Conservation (phyloP, 1,140 invertebrate genomes). For the Zaprionus camerounensis region DNA sequence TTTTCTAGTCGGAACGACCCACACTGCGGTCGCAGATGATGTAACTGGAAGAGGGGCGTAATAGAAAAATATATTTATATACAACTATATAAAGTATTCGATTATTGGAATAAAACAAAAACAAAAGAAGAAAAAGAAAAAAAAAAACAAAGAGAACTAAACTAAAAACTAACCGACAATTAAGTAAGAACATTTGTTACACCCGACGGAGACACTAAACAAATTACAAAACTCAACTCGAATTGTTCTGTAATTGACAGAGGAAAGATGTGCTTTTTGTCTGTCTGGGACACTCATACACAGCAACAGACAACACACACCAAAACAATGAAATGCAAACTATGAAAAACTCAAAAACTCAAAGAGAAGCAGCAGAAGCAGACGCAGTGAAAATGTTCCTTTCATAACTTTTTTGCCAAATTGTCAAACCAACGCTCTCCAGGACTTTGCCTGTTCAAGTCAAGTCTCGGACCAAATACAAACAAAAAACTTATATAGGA, state of each 20-base stretch:
- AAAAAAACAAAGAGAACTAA: constrained; percentile 27
- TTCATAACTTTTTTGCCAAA: constrained; percentile 82
- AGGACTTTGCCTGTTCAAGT: constrained; percentile 59
- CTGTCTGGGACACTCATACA: constrained; percentile 62
- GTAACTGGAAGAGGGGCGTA: constrained; percentile 63
- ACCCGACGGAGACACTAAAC: constrained; percentile 47
- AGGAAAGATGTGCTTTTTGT: constrained; percentile 69
- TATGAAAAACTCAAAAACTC: constrained; percentile 18
- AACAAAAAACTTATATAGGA: constrained; percentile 54
- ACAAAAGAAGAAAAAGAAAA: constrained; percentile 48
- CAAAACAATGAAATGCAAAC: constrained; percentile 24
- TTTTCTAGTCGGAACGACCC: constrained; percentile 69
- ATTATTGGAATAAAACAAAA: constrained; percentile 74
- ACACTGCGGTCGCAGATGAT: constrained; percentile 48
- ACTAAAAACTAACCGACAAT: constrained; percentile 71
- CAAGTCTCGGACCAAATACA: constrained; percentile 68
- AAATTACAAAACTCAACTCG: constrained; percentile 45
- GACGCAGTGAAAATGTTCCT: constrained; percentile 77
- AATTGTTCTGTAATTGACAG: constrained; percentile 71
- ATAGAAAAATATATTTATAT: constrained; percentile 84
- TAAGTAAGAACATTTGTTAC: constrained; percentile 76
- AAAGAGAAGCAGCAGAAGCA: constrained; percentile 46
- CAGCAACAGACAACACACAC: constrained; percentile 17
- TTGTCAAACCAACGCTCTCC: constrained; percentile 83
- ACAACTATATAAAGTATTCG: constrained; percentile 78